Percentiles rank a stretch among this genome's conserved stretches.
Evolutionary conservation across 2,113 vertebrate species (phyloP).

Genomic region (Hemicordylus capensis): DNA sequence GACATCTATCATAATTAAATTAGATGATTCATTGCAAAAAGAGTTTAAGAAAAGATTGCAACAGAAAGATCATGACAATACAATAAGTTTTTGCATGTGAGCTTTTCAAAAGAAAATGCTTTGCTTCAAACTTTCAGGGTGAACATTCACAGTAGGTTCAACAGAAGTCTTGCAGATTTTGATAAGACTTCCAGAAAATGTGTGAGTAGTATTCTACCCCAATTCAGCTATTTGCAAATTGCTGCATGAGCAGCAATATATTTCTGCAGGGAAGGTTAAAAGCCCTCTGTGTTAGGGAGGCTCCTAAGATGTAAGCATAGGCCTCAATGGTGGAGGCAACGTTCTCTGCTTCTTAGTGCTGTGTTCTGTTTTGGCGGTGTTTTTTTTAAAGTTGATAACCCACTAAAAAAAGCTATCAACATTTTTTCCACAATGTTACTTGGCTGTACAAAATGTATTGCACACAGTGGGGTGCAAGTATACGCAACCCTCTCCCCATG

Average conservation of each 20-base stretch:
- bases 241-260: neutral
- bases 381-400: neutral
- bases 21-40: too few species aligned
- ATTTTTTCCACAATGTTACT: neutral
- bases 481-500: fast-evolving
- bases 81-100: neutral
- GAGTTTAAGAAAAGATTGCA: too few species aligned
- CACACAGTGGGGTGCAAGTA: neutral
- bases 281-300: neutral
- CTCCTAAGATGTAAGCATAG: neutral
- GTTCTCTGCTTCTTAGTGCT: neutral
- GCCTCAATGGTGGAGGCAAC: neutral
- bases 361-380: neutral
- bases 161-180: neutral
- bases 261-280: neutral
- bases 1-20: too few species aligned
- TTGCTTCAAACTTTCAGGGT: neutral
- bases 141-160: neutral
- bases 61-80: too few species aligned
- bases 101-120: neutral
- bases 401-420: neutral
- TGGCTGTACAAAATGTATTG: fast-evolving
- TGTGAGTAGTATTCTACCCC: neutral
- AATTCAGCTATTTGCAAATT: neutral
- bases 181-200: neutral